These are phyloP conservation scores for Calosoma granatense DNA, from an alignment of 1,140 invertebrate species.

Conservation along the genomic window DNA sequence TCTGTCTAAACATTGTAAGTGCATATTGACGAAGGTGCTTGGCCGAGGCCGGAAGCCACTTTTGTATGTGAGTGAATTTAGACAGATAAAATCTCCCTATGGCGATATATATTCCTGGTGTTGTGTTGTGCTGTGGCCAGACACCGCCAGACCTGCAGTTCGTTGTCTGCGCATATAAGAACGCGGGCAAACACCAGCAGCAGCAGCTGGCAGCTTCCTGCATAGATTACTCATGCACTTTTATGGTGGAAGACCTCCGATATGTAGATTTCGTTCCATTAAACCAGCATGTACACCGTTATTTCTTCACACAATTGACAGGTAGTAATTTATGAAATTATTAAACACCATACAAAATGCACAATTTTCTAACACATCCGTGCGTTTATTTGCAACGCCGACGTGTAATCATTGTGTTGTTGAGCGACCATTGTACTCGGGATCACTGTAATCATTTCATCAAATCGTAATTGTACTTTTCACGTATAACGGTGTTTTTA, in stretches of 20 bases:
- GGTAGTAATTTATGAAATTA: background rate
- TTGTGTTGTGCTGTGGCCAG: background rate
- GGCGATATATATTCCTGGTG: background rate
- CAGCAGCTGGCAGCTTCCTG: background rate
- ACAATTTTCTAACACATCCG: background rate
- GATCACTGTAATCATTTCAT: no score
- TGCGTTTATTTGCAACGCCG: background rate
- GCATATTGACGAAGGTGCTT: no score
- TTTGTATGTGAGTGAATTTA: background rate
- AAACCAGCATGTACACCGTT: background rate
- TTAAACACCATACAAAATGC: background rate
- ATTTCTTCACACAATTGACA: background rate
- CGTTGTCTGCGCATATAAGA: background rate
- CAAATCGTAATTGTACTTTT: no score
- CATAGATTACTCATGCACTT: conserved; percentile 4
- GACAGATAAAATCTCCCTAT: background rate
- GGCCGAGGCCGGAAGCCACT: background rate
- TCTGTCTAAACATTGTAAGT: no score
- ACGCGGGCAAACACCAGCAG: no score
- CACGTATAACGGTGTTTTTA: no score
- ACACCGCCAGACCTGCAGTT: background rate
- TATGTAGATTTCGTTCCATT: background rate
- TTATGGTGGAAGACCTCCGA: background rate
- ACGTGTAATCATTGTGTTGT: background rate
- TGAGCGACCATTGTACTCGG: no score